Base-by-base conservation (phyloP, 1,140 invertebrate genomes). In the Musca domestica region DNA sequence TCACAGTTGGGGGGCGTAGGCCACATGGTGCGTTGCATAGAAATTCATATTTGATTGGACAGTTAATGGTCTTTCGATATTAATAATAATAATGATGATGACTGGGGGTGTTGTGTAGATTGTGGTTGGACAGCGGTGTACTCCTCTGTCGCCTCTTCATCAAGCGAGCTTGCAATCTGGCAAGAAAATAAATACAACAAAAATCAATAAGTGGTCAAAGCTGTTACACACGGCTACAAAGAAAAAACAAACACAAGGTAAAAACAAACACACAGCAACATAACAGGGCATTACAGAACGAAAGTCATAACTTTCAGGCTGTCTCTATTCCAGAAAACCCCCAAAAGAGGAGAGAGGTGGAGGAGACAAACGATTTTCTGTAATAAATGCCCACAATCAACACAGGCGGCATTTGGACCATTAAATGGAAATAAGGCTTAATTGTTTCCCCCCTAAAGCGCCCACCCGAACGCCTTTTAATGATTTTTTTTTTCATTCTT, bases 351-450 rank as follows among this genome's bases (percentile, higher is more conserved):
- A 41, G 10, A 10, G 34, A 10, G 34, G 34, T 9, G 5, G 10
- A 2, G 10, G 34, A 41, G 34, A 41, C 34, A 41, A 41, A 9
- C 12, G 2, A 12, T 41, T 41, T 9, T 41, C 10, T 67, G 70
- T 76, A 79, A 79, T 77, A 79, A 79, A 79, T 79, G 73, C 73
- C 71, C 71, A 74, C 76, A 80, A 80, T 80, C 77, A 77, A 76
- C 74, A 74, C 75, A 78, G 77, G 77, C 77, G 77, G 76, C 78
- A 74, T 75, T 79, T 71, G 69, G 77, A 77, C 78, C 78, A 80
- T 80, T 80, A 80, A 77, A 74, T 73, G 73, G 76, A 80, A 80
- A 78, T 78, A 80, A 77, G 75, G 76, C 78, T 80, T 80, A 80
- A 80, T 80, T 80, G 78, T 76, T 72, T 72, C 71, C 74, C 76